Evolutionary conservation across 1,140 invertebrate species (phyloP), one percentile per base, ranked within the genome.

Genomic region (Drosophila sulfurigaster): DNA sequence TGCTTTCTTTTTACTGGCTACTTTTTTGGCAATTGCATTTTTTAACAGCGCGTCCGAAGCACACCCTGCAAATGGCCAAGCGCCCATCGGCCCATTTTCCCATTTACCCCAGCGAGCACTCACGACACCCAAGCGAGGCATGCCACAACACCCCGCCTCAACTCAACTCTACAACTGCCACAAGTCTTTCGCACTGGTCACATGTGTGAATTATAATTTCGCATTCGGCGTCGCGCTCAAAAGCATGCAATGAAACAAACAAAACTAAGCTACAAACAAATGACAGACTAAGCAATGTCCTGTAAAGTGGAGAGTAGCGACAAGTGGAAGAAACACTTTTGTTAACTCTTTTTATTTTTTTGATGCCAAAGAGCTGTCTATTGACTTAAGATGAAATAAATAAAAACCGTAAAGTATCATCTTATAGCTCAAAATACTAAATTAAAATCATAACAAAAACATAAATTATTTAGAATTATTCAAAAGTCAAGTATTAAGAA

Each of bases 181-280:
- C 62, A 35, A 67, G 32, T 52, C 56, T 35, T 57, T 62, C 49
- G 57, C 41, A 15, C 64, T 74, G 81, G 85, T 83, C 85, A 75
- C 85, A 88, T 88, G 85, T 88, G 85, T 88, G 85, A 88, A 88
- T 88, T 88, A 88, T 88, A 88, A 88, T 88, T 88, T 88, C 85
- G 85, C 85, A 74, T 74, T 74, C 64, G 71, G 64, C 65, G 81
- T 83, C 81, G 85, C 81, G 68, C 72, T 83, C 85, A 85, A 89
- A 89, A 88, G 85, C 81, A 74, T 49, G 70, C 75, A 79, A 74
- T 64, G 66, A 81, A 78, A 88, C 70, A 73, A 82, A 65, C 58
- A 74, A 70, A 54, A 70, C 65, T 38, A 41, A 16, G 35, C 25
- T 41, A 63, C 11, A 15, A 38, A 6, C 13, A 4, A 32, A n/a